A percentile compares a stretch with the other conserved stretches of the same genome.
Conservation (phyloP, 2,888 invertebrate species). For the Heliconius cydno region DNA sequence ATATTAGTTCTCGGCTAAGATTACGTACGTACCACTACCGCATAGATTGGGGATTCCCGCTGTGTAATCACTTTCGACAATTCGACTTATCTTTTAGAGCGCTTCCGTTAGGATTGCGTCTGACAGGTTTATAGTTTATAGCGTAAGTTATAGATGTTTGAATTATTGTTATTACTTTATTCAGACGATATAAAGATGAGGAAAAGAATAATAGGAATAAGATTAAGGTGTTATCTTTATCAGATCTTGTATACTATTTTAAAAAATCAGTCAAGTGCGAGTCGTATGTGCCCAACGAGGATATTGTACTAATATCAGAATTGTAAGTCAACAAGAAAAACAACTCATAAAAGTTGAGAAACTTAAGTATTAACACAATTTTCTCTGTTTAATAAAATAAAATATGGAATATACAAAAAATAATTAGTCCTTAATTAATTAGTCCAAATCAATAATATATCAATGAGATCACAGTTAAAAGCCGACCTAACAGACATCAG, state of each 20-base stretch:
- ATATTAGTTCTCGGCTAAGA: conserved; percentile 10
- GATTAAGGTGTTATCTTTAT: not conserved
- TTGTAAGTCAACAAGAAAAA: too few relatives aligned
- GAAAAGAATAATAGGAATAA: not conserved
- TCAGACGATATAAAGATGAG: not conserved
- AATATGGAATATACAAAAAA: too few relatives aligned
- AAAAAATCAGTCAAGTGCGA: too few relatives aligned
- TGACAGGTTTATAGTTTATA: conserved; percentile 21
- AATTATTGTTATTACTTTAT: not conserved
- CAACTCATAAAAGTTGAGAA: too few relatives aligned
- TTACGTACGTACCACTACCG: conserved; percentile 21
- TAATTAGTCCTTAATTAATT: too few relatives aligned
- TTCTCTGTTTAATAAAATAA: too few relatives aligned
- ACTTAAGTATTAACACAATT: too few relatives aligned
- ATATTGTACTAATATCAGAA: too few relatives aligned
- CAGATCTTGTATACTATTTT: not conserved
- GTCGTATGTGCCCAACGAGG: too few relatives aligned
- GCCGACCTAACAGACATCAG: conserved; percentile 7
- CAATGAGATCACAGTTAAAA: not conserved
- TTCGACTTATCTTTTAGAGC: conserved; percentile 38
- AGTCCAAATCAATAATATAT: not conserved
- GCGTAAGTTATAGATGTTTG: conserved; percentile 18
- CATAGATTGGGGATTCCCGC: conserved; percentile 34
- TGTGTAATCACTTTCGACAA: conserved; percentile 41
- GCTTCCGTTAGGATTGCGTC: conserved; percentile 19